These are phyloP conservation scores for Pachypanchax playfairii DNA, from an alignment of 2,113 vertebrate genomes.

Conservation along the genomic window DNA sequence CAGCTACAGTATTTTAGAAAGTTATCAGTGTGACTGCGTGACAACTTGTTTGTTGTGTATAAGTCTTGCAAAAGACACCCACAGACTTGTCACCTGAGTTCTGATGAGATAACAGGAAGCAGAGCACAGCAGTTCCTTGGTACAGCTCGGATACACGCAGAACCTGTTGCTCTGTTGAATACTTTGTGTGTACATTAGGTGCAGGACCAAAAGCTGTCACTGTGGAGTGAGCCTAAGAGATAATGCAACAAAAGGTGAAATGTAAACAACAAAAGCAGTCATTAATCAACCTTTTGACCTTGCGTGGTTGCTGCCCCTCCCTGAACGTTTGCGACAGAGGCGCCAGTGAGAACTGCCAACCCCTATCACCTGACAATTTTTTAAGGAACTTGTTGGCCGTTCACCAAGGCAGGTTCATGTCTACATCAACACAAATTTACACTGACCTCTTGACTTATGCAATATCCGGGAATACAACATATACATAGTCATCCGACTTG, in stretches of 20 bases:
- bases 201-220: constrained; percentile 21
- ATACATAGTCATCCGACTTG: constrained; percentile 34
- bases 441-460: constrained; percentile 47
- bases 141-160: constrained; percentile 28
- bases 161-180: constrained; percentile 51
- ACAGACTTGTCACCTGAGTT: constrained; percentile 7
- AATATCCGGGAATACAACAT: constrained; percentile 58
- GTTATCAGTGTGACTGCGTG: neutral
- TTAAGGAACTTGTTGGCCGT: constrained; percentile 54
- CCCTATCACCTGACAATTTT: constrained; percentile 54
- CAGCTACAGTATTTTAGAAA: neutral
- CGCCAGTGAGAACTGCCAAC: constrained; percentile 55
- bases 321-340: constrained; percentile 40
- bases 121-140: neutral
- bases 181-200: constrained; percentile 16
- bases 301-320: constrained; percentile 53
- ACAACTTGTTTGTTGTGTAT: neutral
- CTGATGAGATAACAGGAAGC: constrained; percentile 33
- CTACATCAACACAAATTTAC: constrained; percentile 52
- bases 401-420: constrained; percentile 41
- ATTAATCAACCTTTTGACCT: constrained; percentile 73
- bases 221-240: constrained; percentile 29
- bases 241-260: constrained; percentile 69
- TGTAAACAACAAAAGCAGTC: constrained; percentile 55
- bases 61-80: neutral